These are phyloP conservation scores for Carassius carassius DNA, from an alignment of 2,113 vertebrate genomes.

Conservation along the genomic window DNA sequence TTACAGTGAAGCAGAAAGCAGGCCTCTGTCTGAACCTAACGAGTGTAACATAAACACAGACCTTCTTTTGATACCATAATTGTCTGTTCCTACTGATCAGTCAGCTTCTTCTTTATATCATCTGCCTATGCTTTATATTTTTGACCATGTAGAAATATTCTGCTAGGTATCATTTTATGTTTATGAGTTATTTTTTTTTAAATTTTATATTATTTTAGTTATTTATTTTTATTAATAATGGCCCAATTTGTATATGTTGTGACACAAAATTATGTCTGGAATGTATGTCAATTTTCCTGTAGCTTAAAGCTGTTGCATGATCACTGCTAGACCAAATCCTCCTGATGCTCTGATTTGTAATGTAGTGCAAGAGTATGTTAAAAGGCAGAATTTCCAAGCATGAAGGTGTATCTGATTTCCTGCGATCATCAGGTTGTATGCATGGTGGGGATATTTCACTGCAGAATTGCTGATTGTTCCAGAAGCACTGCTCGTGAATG, in stretches of 20 bases:
- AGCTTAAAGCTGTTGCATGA: neutral
- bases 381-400: neutral
- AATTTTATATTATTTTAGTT: neutral
- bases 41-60: neutral
- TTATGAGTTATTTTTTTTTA: neutral
- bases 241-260: too few species aligned
- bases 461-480: neutral
- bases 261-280: neutral
- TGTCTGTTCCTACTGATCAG: neutral
- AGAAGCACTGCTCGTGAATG: conserved; percentile 9
- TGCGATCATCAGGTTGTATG: neutral
- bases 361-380: neutral
- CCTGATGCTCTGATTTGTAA: neutral
- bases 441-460: neutral
- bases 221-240: neutral
- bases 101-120: neutral
- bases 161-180: neutral
- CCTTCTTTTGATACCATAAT: neutral
- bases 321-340: neutral
- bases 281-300: neutral
- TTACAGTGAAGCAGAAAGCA: neutral
- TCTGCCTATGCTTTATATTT: neutral
- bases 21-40: neutral
- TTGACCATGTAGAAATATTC: neutral
- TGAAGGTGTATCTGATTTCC: conserved; percentile 8